Conservation (phyloP, 1,140 invertebrate genomes). For the Zaprionus capensis region DNA sequence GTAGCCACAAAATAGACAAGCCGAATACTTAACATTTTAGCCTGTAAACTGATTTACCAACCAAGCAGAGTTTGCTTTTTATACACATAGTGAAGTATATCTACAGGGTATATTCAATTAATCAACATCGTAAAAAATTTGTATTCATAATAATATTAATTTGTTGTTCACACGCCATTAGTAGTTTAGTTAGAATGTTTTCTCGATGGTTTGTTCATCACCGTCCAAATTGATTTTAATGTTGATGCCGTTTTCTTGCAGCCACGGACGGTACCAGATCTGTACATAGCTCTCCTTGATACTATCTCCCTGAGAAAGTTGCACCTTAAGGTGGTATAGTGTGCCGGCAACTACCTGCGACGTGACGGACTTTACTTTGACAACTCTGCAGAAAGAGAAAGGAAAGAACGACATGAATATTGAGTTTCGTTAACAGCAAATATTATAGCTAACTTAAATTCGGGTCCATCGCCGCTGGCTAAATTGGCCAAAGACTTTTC, state of each 20-base stretch:
- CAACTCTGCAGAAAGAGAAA: constrained; percentile 32
- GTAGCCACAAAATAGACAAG: not conserved
- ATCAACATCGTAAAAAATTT: not conserved
- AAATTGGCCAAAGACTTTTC: constrained; percentile 42
- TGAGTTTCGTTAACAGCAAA: not conserved
- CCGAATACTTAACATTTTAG: not conserved
- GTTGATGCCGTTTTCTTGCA: constrained; percentile 15
- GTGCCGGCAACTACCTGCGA: constrained; percentile 60
- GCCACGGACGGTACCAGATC: constrained; percentile 39
- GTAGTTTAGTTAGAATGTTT: constrained; percentile 16
- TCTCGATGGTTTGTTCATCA: constrained; percentile 8
- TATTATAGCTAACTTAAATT: constrained; percentile 41
- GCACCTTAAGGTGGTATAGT: constrained; percentile 51
- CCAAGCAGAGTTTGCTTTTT: not conserved
- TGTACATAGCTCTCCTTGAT: constrained; percentile 55
- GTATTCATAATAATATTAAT: not conserved
- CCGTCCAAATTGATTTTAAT: constrained; percentile 17
- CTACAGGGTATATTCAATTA: not conserved
- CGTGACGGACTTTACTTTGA: constrained; percentile 52
- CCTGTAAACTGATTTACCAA: not conserved
- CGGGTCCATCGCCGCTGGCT: constrained; percentile 44
- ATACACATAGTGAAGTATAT: not conserved
- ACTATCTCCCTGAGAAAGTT: constrained; percentile 51
- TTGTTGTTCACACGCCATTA: not conserved
- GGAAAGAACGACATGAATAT: not conserved